A percentile compares a stretch with the other conserved stretches of the same genome.
phyloP scores from a whole-genome alignment of 2,888 invertebrate species.

The Polylopha cassiicola region DNA sequence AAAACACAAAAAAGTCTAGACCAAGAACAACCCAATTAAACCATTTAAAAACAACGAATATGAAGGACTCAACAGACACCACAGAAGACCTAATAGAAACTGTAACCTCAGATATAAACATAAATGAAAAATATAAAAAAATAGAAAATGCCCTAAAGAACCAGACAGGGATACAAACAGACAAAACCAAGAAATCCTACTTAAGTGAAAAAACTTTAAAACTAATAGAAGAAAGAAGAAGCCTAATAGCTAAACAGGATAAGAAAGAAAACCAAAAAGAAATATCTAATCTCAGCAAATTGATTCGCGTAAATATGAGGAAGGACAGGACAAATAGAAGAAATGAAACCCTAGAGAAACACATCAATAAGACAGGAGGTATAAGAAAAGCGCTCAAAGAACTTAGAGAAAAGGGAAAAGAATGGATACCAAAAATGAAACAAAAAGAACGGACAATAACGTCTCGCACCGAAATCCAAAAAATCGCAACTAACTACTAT shows the following conservation, averaged over 20 bases:
- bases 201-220: not conserved
- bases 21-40: not conserved
- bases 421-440: constrained; percentile 20
- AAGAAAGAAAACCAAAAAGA: constrained; percentile 6
- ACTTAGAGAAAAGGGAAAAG: too few relatives aligned
- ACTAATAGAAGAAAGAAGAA: constrained; percentile 4
- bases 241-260: not conserved
- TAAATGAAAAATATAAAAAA: not conserved
- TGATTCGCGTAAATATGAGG: constrained; percentile 19
- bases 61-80: not conserved
- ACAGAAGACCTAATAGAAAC: not conserved
- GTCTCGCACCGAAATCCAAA: too few relatives aligned
- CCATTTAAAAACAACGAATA: too few relatives aligned
- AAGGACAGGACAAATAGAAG: constrained; percentile 21
- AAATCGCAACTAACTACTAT: too few relatives aligned
- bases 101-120: too few relatives aligned
- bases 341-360: constrained; percentile 18
- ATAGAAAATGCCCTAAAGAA: constrained; percentile 5
- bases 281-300: constrained; percentile 18
- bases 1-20: not conserved
- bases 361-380: constrained; percentile 25
- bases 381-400: constrained; percentile 24
- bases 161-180: constrained; percentile 11
- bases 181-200: not conserved
- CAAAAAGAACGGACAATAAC: too few relatives aligned